Conservation (phyloP, 2,888 invertebrate genomes). For the Graphium colonna region DNA sequence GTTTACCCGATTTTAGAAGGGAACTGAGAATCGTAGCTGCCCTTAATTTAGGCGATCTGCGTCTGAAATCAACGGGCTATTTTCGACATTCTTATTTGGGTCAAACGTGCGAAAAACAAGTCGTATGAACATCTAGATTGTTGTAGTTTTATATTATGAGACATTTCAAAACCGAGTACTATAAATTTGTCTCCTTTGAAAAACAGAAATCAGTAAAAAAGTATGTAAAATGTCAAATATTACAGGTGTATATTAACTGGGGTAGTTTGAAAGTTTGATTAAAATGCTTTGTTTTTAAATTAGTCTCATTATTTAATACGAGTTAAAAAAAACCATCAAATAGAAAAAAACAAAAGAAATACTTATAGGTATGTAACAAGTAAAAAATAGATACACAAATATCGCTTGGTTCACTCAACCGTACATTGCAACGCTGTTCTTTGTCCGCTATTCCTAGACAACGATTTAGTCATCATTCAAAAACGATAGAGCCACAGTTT, state of each 20-base stretch:
- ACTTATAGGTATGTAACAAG: background rate
- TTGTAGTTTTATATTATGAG: too few species aligned
- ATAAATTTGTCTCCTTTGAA: too few species aligned
- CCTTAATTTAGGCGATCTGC: background rate
- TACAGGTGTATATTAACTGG: too few species aligned
- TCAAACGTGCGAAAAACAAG: too few species aligned
- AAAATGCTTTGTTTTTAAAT: background rate
- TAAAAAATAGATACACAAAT: slow-evolving; percentile 12
- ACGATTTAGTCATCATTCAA: slow-evolving; percentile 39
- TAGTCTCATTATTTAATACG: background rate
- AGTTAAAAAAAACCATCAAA: background rate
- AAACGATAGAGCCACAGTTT: slow-evolving; percentile 37
- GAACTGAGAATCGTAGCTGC: background rate
- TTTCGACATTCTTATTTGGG: too few species aligned
- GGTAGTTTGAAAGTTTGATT: too few species aligned
- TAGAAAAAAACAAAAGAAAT: background rate
- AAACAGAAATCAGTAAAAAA: too few species aligned
- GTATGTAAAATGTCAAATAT: too few species aligned
- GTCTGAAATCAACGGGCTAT: background rate
- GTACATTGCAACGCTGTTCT: slow-evolving; percentile 42
- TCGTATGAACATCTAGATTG: too few species aligned
- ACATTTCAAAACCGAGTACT: too few species aligned
- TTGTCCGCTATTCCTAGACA: slow-evolving; percentile 37
- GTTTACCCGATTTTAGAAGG: background rate
- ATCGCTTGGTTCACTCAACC: slow-evolving; percentile 44